These are phyloP conservation scores for Crambe crambe DNA, from an alignment of 37 sponge, comb jelly and placozoan species.

Conservation along the genomic window DNA sequence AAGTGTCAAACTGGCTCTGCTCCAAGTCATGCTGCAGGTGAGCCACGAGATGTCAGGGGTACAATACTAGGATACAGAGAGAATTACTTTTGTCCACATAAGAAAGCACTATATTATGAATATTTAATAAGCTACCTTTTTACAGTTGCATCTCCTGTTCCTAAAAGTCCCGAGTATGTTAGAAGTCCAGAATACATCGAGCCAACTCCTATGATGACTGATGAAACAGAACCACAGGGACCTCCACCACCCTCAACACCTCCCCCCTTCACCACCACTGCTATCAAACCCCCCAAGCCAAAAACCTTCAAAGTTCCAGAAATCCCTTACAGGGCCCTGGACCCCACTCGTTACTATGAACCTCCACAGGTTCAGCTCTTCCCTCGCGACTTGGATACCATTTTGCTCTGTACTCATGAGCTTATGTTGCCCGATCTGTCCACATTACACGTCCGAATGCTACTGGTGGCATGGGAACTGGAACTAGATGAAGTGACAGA, in stretches of 20 bases:
- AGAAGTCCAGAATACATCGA: too few species aligned
- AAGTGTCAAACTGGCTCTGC: slow-evolving; percentile 71
- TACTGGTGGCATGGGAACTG: slow-evolving; percentile 82
- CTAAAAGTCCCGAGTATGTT: too few species aligned
- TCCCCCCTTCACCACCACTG: background rate
- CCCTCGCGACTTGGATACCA: slow-evolving; percentile 51
- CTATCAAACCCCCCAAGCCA: slow-evolving; percentile 9
- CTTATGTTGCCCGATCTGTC: slow-evolving; percentile 66
- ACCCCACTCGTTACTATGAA: slow-evolving; percentile 17
- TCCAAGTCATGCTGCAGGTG: background rate
- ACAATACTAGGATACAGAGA: too few species aligned
- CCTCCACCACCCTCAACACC: background rate
- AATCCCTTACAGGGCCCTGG: slow-evolving; percentile 47
- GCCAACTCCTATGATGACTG: background rate
- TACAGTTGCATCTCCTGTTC: too few species aligned
- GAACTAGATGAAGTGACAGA: slow-evolving; percentile 70
- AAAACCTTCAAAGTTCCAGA: background rate
- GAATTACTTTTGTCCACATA: too few species aligned
- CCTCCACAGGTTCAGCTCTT: slow-evolving; percentile 23
- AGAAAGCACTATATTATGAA: too few species aligned
- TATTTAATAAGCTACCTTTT: too few species aligned
- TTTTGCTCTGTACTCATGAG: slow-evolving; percentile 68
- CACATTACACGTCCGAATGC: slow-evolving; percentile 72
- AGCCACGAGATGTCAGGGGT: too few species aligned
- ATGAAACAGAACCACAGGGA: background rate